These are phyloP conservation scores for Melanotus villosus DNA, from an alignment of 2,888 invertebrate genomes.

Conservation along the genomic window DNA sequence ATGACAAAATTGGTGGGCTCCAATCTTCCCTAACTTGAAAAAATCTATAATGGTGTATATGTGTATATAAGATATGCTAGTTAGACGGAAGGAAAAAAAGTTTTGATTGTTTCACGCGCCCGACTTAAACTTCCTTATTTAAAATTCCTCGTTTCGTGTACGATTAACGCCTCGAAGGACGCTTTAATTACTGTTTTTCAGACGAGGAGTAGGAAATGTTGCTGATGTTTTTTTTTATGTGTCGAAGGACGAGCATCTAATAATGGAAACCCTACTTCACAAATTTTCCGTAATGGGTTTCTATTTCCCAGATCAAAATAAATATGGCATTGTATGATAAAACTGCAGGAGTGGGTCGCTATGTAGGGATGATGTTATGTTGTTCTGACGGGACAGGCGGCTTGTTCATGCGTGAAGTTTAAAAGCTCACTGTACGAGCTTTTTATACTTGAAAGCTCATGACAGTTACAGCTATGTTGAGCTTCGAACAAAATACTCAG, in stretches of 20 bases:
- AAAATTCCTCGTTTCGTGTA: not conserved
- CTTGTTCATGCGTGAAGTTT: conserved; percentile 65
- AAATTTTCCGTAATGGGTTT: conserved; percentile 46
- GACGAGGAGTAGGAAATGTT: not conserved
- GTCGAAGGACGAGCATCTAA: conserved; percentile 8
- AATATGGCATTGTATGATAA: conserved; percentile 61
- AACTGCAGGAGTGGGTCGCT: conserved; percentile 55
- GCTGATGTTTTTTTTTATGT: not conserved
- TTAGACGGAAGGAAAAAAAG: conserved; percentile 68
- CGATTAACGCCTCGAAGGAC: not conserved
- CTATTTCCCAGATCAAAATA: conserved; percentile 54
- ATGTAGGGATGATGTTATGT: conserved; percentile 60
- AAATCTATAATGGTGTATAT: conserved; percentile 69
- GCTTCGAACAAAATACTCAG: conserved; percentile 47
- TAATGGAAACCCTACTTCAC: conserved; percentile 19
- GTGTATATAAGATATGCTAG: conserved; percentile 69
- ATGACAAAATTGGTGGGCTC: conserved; percentile 59
- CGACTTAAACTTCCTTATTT: conserved; percentile 9
- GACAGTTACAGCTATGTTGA: conserved; percentile 64
- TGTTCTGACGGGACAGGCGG: conserved; percentile 63
- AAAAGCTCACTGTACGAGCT: conserved; percentile 64
- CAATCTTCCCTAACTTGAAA: conserved; percentile 68
- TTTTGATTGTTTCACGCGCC: conserved; percentile 61
- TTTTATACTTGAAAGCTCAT: conserved; percentile 64
- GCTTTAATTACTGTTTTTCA: not conserved